Evolutionary conservation across 2,113 vertebrate species (phyloP), one percentile per base, ranked within the genome.

Genomic region (Galemys pyrenaicus): DNA sequence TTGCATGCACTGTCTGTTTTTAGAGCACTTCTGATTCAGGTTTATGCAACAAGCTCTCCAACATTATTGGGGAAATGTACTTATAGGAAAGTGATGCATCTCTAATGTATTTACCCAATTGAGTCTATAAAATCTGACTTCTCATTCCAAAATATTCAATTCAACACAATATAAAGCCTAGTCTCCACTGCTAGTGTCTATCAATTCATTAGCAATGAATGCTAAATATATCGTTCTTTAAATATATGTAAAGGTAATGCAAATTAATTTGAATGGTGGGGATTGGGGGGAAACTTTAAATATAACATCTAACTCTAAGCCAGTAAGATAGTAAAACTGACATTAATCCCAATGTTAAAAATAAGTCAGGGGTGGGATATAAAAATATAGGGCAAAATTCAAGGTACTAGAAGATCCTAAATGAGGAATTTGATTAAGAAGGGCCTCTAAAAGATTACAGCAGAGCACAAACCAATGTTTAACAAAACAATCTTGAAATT

Each of bases 391-490:
- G 54, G 35, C 16, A 85, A 86, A 89, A 92, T 78, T 11, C 12
- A 77, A 91, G 81, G 88, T 78, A 8, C 82, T 37, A 83, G 65
- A 91, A 56, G 30, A 90, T 84, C 54, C 49, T 79, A 95, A 83
- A 46, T 39, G 92, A 87, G 77, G 54, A 64, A 85, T 28, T 87
- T 89, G 32, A 75, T 89, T 92, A 60, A 70, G 79, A 95, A 87
- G 26, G 84, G 77, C 30, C 22, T 89, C 44, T 65, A 51, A 91
- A 94, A 91, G 54, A 92, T 75, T 87, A 37, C 37, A 84, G 44
- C 35, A 68, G 12, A 94, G 46, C 74, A 87, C 20, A 87, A 94
- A 83, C 6, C 64, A 81, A 56, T 65, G 56, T 65, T 94, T 87
- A 91, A 37, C 58, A 56, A 91, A 80, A 62, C 51, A 84, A 24